Evolutionary conservation across 2,113 vertebrate genomes (phyloP).

Genomic region (Muntiacus reevesi): DNA sequence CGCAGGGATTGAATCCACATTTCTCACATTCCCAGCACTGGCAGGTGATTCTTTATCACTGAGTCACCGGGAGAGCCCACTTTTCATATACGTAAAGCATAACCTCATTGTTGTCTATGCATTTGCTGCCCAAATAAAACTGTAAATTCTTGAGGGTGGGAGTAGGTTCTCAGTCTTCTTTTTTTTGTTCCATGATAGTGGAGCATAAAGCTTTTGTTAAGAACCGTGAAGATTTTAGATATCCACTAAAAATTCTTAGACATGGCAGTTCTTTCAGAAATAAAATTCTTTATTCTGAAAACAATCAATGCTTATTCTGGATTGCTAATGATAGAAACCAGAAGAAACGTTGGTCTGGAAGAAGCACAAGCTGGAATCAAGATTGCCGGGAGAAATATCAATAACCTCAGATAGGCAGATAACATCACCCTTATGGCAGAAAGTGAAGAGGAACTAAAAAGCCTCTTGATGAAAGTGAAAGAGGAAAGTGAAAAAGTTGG

Average conservation of each 20-base stretch:
- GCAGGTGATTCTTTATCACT: background rate
- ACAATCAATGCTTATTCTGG: background rate
- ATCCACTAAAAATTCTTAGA: background rate
- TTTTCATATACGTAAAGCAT: background rate
- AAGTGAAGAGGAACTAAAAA: too few relatives aligned
- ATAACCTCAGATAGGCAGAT: too few relatives aligned
- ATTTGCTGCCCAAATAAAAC: background rate
- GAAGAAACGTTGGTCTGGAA: too few relatives aligned
- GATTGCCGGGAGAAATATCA: too few relatives aligned
- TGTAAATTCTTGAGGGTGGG: background rate
- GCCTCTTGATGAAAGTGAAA: too few relatives aligned
- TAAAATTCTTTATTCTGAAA: slow-evolving; percentile 1
- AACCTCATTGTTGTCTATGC: background rate
- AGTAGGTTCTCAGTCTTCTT: background rate
- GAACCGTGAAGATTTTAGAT: background rate
- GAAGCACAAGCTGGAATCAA: too few relatives aligned
- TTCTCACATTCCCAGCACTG: background rate
- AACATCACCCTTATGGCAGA: too few relatives aligned
- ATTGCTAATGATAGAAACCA: background rate
- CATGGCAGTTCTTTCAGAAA: background rate
- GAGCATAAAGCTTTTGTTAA: background rate
- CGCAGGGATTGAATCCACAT: background rate
- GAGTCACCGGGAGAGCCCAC: background rate
- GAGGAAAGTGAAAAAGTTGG: too few relatives aligned
- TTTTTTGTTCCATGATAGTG: background rate